These are phyloP conservation scores for Marmota monax DNA, from an alignment of 2,113 vertebrate species.

Conservation along the genomic window DNA sequence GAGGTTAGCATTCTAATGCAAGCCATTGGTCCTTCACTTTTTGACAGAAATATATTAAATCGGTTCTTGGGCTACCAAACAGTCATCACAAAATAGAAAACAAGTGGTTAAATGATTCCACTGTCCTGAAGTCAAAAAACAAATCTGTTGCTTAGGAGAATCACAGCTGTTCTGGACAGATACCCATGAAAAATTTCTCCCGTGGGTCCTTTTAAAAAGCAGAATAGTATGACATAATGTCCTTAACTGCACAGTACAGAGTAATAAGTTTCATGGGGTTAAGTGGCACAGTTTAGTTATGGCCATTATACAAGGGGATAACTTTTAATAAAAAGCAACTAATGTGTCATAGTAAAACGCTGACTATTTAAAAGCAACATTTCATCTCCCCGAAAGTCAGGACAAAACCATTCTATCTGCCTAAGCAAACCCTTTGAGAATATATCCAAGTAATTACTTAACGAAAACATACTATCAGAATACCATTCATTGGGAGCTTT, in stretches of 20 bases:
- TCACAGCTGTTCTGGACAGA: slow-evolving; percentile 36
- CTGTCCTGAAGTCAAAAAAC: neutral
- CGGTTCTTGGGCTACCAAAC: neutral
- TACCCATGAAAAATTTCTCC: slow-evolving; percentile 56
- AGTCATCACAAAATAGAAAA: neutral
- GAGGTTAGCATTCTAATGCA: neutral
- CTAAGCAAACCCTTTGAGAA: slow-evolving; percentile 16
- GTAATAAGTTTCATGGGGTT: slow-evolving; percentile 23
- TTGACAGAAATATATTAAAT: neutral
- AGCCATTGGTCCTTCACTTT: neutral
- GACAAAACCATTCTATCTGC: neutral
- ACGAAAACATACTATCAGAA: neutral
- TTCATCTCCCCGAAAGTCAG: slow-evolving; percentile 17
- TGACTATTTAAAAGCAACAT: slow-evolving; percentile 12
- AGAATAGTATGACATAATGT: neutral
- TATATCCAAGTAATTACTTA: slow-evolving; percentile 24
- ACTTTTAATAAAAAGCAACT: slow-evolving; percentile 36
- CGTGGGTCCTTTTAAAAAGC: neutral
- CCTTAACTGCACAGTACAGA: slow-evolving; percentile 6
- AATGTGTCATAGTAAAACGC: neutral
- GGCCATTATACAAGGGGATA: neutral
- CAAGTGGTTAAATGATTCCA: neutral
- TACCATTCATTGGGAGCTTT: neutral
- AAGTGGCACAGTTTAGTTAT: neutral
- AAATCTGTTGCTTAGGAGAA: neutral